Base-by-base conservation (phyloP, 2,888 invertebrate genomes). In the Phengaris arion region DNA sequence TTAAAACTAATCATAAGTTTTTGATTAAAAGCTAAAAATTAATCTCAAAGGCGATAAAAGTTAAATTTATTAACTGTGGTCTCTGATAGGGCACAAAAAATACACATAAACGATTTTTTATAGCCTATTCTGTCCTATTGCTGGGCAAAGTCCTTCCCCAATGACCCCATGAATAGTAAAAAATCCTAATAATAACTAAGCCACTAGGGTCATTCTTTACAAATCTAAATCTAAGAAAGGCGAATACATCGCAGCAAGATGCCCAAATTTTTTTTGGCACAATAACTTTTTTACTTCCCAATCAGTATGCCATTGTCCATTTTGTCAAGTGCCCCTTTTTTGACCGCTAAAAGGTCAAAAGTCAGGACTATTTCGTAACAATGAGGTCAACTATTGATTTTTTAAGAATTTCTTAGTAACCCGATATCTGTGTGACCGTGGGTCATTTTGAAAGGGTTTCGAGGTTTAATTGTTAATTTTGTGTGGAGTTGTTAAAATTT, bases 301-400 rank as follows among this genome's bases (percentile, higher is more conserved):
- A 93, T 92, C 90, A 92, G 85, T 45, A 81, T 83, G 80, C 83
- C 81, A 90, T 92, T 93, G 92, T 93, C 88, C 87, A 85, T 85
- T 85, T 85, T 83, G 84, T 74, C 74, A 68, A 48, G 82, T 84
- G 85, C 85, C 83, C 35, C 87, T 84, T 83, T 68, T 87, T 85
- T 90, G 91, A 89, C 90, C 90, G 86, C 74, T 81, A 35, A 84
- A 83, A 84, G 81, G 82, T 89, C 92, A 79, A 51, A 77, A 77
- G 79, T 79, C 79, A 76, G 75, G 74, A 77, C 75, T 75, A 68
- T 75, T 83, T 79, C 72, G 72, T 76, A 76, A 79, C 85, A 87
- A 88, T 81, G 86, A 87, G 88, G 89, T 89, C 89, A 89, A 86
- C 83, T 79, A 69, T 77, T 57, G 69, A 51, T 52, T 74, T 85